phyloP scores from a whole-genome alignment of 2,888 invertebrate species.

The Agrotis ipsilon region DNA sequence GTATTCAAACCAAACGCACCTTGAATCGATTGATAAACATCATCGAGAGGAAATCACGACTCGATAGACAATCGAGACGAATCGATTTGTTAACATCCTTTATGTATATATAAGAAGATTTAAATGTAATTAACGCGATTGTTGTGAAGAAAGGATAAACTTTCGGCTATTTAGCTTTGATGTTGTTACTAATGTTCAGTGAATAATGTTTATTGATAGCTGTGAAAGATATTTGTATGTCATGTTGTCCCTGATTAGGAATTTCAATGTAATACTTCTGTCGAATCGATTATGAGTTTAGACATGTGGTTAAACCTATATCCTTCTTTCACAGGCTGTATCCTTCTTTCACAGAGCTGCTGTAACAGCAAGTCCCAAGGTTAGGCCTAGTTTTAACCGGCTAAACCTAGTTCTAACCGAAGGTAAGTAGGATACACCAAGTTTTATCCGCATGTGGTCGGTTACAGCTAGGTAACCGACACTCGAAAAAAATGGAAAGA shows the following conservation, averaged over 20 bases:
- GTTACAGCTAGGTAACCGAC: too few species aligned
- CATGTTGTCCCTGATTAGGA: neutral
- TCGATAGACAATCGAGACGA: constrained; percentile 76
- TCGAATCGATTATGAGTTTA: neutral
- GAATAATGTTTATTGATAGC: constrained; percentile 34
- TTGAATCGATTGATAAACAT: constrained; percentile 70
- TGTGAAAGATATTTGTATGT: constrained; percentile 2
- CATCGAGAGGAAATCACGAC: constrained; percentile 79
- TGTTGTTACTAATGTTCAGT: constrained; percentile 30
- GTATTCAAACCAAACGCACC: constrained; percentile 68
- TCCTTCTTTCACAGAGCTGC: too few species aligned
- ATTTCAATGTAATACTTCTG: neutral
- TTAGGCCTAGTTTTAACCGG: too few species aligned
- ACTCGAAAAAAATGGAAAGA: neutral
- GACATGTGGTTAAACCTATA: too few species aligned
- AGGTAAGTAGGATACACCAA: too few species aligned
- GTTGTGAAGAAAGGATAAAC: constrained; percentile 64
- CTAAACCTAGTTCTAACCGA: too few species aligned
- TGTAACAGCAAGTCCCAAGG: too few species aligned
- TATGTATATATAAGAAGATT: constrained; percentile 70
- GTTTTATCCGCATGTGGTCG: too few species aligned
- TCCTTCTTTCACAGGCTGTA: too few species aligned
- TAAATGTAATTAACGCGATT: constrained; percentile 71
- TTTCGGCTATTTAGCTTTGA: constrained; percentile 62
- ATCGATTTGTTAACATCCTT: constrained; percentile 76